A percentile compares a stretch with the other conserved stretches of the same genome.
Conservation (phyloP, 2,888 invertebrate species). For the Ichneumoninae sp. region DNA sequence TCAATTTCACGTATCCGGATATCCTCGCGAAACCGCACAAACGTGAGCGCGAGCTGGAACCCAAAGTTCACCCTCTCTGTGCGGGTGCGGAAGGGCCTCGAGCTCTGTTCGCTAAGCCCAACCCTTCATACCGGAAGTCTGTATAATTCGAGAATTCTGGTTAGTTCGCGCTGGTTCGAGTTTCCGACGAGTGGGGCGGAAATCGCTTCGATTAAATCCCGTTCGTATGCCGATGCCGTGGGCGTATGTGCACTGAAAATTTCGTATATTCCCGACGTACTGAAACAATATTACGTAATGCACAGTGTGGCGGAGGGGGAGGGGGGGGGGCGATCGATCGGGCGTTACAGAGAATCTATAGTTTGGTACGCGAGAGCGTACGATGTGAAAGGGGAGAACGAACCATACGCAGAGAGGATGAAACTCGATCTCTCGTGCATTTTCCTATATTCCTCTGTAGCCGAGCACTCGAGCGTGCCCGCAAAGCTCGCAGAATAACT, state of each 20-base stretch:
- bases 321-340: background rate
- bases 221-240: background rate
- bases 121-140: background rate
- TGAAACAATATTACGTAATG: conserved; percentile 33
- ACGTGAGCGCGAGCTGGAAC: background rate
- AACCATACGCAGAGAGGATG: conserved; percentile 34
- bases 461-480: conserved; percentile 19
- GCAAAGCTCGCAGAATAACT: conserved; percentile 46
- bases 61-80: background rate
- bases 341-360: background rate
- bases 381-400: conserved; percentile 36
- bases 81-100: background rate
- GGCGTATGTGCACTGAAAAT: conserved; percentile 10
- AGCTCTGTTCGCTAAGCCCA: background rate
- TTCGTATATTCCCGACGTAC: conserved; percentile 11
- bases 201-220: conserved; percentile 15
- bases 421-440: conserved; percentile 46
- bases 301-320: background rate
- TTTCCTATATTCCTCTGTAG: conserved; percentile 32
- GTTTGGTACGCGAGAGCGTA: conserved; percentile 17
- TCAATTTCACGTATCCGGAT: conserved; percentile 10
- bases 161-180: background rate
- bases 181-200: background rate
- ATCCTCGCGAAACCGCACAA: background rate
- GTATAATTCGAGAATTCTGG: background rate